Base-by-base conservation (phyloP, 1,140 invertebrate genomes). In the Diorhabda carinulata region DNA sequence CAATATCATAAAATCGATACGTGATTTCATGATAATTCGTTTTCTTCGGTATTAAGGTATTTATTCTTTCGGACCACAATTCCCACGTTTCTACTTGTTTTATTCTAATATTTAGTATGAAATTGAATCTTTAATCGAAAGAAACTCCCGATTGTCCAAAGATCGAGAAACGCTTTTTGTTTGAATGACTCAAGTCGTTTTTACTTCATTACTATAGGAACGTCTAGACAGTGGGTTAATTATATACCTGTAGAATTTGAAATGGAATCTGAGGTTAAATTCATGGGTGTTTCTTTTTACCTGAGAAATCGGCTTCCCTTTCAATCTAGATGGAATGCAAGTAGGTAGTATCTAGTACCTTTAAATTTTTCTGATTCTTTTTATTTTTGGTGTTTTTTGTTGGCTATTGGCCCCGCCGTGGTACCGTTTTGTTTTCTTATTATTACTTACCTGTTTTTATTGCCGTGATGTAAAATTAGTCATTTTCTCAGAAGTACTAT, bases 181-280 rank as follows among this genome's bases (percentile, higher is more conserved):
- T 25, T 25, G 25, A 25, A 25, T 52, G 47, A 52, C 6, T 52
- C 47, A 52, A 52, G 25, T 3, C 47, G n/a, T 52, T 52, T 52
- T 52, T n/a, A 52, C 6, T 52, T 52, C 47, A 52, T 52, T 52
- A 52, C n/a, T 52, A 52, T 52, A 52, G n/a, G 47, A 52, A 52
- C 3, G 47, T 52, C 47, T 52, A 52, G 47, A 52, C 47, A 52
- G 6, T 52, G 47, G 47, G 47, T 52, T 52, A 52, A 52, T 52
- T 52, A 52, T 52, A 52, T 52, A 52, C 47, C 47, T 52, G 47
- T 52, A 52, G 47, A 52, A 52, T 52, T 52, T 52, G 47, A 52
- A 52, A 52, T n/a, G 47, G 47, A 52, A 52, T 52, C 47, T 52
- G 6, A n/a, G 47, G 4, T n/a, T 4, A n/a, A 52, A 52, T 8